Percentiles rank a stretch among this genome's conserved stretches.
Evolutionary conservation across 2,888 invertebrate genomes (phyloP).

Genomic region (Cremastobaeus sp.): DNA sequence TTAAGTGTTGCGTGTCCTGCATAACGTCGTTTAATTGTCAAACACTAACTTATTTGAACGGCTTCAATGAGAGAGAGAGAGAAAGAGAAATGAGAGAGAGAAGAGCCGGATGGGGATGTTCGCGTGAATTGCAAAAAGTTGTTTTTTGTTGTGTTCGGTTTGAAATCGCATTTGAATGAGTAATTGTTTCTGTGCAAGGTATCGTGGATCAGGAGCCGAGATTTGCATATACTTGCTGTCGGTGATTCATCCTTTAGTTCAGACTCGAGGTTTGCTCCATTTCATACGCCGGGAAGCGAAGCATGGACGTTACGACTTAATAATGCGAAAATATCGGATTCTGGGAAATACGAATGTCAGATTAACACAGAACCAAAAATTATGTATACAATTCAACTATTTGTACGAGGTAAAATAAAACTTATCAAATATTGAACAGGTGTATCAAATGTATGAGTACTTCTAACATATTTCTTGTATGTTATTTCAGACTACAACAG

Average conservation of each 20-base stretch:
- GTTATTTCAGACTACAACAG: constrained; percentile 73
- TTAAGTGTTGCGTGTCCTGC: too few relatives aligned
- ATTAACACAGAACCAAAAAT: constrained; percentile 87
- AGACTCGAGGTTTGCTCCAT: constrained; percentile 83
- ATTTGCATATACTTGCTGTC: constrained; percentile 85
- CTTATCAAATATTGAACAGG: too few relatives aligned
- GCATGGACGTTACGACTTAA: constrained; percentile 83
- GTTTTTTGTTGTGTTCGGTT: too few relatives aligned
- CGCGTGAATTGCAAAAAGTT: too few relatives aligned
- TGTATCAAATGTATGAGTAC: too few relatives aligned
- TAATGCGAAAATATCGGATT: constrained; percentile 81
- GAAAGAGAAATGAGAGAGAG: too few relatives aligned
- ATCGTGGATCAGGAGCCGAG: constrained; percentile 86
- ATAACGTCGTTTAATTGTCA: too few relatives aligned
- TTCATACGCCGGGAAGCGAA: constrained; percentile 79
- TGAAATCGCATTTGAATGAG: constrained; percentile 1
- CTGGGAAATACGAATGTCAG: constrained; percentile 87
- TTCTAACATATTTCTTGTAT: constrained; percentile 4
- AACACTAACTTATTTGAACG: too few relatives aligned
- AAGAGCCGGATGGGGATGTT: too few relatives aligned
- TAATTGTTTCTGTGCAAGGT: constrained; percentile 80
- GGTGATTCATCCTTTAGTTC: constrained; percentile 83
- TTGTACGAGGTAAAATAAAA: constrained; percentile 82
- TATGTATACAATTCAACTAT: constrained; percentile 83
- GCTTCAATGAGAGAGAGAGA: too few relatives aligned